Conservation (phyloP, 2,888 invertebrate species). For the Acleris holmiana region DNA sequence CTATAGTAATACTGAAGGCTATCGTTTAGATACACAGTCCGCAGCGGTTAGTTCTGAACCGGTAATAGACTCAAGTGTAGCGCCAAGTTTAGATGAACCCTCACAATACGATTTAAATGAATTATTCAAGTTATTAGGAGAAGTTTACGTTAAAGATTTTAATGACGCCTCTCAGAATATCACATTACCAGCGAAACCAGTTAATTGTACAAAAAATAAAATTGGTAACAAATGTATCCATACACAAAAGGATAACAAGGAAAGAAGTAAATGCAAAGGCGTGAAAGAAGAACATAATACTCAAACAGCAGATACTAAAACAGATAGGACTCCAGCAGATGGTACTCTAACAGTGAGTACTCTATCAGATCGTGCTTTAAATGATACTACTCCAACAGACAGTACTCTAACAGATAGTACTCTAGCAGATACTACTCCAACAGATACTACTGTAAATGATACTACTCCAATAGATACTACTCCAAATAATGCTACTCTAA, state of each 20-base stretch:
- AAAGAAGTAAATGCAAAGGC: constrained; percentile 5
- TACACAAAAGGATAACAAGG: background rate
- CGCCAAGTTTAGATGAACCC: constrained; percentile 14
- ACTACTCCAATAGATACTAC: too few species aligned
- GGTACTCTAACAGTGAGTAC: too few species aligned
- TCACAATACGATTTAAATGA: constrained; percentile 44
- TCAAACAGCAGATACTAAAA: too few species aligned
- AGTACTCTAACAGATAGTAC: too few species aligned
- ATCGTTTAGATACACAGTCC: too few species aligned
- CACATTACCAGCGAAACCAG: background rate
- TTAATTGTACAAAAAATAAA: background rate
- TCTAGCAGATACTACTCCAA: too few species aligned
- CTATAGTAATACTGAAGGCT: too few species aligned
- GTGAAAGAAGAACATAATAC: background rate
- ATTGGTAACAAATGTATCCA: background rate
- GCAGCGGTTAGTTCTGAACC: background rate
- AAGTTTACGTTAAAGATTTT: constrained; percentile 40
- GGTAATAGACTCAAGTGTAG: background rate
- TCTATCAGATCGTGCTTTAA: too few species aligned
- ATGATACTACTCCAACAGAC: too few species aligned
- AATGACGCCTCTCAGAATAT: constrained; percentile 26
- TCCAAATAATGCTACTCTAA: too few species aligned
- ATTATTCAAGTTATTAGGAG: constrained; percentile 49
- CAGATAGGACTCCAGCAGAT: too few species aligned
- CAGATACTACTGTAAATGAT: too few species aligned